Evolutionary conservation across 2,888 invertebrate species (phyloP).

Genomic region (Ennomos erosarius): DNA sequence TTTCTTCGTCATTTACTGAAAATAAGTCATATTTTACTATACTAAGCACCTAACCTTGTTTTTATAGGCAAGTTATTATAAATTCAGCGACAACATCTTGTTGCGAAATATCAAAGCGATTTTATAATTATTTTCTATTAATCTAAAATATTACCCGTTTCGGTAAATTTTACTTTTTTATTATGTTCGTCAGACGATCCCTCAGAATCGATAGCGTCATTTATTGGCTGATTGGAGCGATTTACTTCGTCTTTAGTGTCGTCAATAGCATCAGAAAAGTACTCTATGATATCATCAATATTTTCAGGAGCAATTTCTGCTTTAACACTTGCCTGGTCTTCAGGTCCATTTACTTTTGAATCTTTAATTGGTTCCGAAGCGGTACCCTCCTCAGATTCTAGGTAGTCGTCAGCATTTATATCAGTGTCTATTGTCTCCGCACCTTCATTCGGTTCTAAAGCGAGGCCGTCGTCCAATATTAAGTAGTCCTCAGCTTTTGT

Average conservation of each 20-base stretch:
- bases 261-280: slow-evolving; percentile 16
- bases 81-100: no score
- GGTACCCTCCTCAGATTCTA: background rate
- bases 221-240: background rate
- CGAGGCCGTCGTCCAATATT: background rate
- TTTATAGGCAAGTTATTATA: no score
- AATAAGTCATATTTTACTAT: background rate
- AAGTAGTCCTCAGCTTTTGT: background rate
- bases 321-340: no score
- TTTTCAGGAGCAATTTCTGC: slow-evolving; percentile 1
- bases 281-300: slow-evolving; percentile 4
- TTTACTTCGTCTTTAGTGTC: slow-evolving; percentile 2
- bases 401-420: background rate
- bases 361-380: background rate
- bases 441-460: background rate
- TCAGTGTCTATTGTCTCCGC: background rate
- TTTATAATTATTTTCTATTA: background rate
- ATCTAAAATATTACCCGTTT: slow-evolving; percentile 7
- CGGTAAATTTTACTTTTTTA: slow-evolving; percentile 23
- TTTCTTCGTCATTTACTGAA: slow-evolving; percentile 2
- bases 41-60: no score
- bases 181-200: slow-evolving; percentile 5
- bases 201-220: background rate
- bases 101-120: no score
- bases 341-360: no score